These are phyloP conservation scores for Fukomys damarensis DNA, from an alignment of 2,113 vertebrate species.

Conservation along the genomic window DNA sequence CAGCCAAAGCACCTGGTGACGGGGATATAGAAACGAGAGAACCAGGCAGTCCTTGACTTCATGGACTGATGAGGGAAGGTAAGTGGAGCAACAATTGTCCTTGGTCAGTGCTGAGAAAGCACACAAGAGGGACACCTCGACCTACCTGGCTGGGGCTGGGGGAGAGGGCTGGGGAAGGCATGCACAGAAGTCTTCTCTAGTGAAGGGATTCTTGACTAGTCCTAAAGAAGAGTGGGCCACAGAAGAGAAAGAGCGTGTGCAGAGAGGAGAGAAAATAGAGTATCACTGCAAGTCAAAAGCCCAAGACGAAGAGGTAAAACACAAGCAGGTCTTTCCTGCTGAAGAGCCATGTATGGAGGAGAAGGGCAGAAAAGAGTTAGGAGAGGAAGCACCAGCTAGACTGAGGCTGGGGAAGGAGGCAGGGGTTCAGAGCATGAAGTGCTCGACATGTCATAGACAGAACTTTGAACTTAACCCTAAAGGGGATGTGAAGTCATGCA, in stretches of 20 bases:
- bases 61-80: neutral
- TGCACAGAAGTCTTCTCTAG: neutral
- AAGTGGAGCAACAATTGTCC: neutral
- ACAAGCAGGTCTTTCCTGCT: neutral
- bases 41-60: conserved; percentile 30
- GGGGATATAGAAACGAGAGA: neutral
- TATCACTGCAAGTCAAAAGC: neutral
- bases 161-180: neutral
- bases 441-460: neutral
- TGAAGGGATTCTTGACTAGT: neutral
- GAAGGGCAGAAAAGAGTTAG: too few relatives aligned
- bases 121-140: neutral
- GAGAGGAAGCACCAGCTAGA: neutral
- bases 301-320: neutral
- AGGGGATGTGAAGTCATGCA: neutral
- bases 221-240: neutral
- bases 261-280: neutral
- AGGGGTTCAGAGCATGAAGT: neutral
- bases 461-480: neutral
- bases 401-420: neutral
- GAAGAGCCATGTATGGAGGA: fast-evolving
- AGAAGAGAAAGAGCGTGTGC: neutral
- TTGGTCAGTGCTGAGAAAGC: neutral
- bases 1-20: neutral
- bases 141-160: neutral